Evolutionary conservation across 1,140 invertebrate species (phyloP).

Genomic region (Heliconius melpomene): DNA sequence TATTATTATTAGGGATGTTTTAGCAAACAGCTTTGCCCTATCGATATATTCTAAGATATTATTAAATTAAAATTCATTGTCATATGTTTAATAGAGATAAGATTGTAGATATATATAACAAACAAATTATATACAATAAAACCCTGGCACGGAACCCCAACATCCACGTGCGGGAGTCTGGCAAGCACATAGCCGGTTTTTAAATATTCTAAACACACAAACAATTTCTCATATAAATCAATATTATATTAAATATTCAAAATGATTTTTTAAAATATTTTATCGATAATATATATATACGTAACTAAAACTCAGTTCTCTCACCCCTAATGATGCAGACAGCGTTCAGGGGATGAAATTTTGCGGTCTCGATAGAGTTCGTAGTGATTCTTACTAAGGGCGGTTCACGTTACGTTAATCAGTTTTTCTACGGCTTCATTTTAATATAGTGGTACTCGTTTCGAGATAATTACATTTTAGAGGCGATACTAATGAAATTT

Average conservation of each 20-base stretch:
- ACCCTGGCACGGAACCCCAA: too few species aligned
- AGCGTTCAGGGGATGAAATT: constrained; percentile 54
- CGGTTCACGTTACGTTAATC: constrained; percentile 49
- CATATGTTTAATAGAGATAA: background rate
- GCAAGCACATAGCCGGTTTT: too few species aligned
- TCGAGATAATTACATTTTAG: constrained; percentile 9
- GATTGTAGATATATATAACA: background rate
- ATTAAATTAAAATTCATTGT: background rate
- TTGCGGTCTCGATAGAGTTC: constrained; percentile 46
- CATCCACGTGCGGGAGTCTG: too few species aligned
- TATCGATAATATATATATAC: background rate
- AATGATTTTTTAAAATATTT: background rate
- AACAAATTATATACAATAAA: too few species aligned
- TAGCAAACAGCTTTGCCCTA: background rate
- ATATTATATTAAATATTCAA: too few species aligned
- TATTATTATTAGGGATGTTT: constrained; percentile 50
- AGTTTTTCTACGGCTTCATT: constrained; percentile 42
- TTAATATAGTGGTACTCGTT: constrained; percentile 2
- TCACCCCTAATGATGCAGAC: constrained; percentile 53
- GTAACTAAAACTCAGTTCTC: constrained; percentile 13
- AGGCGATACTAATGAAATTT: background rate
- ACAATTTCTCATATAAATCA: too few species aligned
- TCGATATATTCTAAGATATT: background rate
- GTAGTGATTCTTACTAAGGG: constrained; percentile 42
- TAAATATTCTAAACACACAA: too few species aligned